These are phyloP conservation scores for Magallana gigas DNA, from an alignment of 1,140 invertebrate species.

Conservation along the genomic window DNA sequence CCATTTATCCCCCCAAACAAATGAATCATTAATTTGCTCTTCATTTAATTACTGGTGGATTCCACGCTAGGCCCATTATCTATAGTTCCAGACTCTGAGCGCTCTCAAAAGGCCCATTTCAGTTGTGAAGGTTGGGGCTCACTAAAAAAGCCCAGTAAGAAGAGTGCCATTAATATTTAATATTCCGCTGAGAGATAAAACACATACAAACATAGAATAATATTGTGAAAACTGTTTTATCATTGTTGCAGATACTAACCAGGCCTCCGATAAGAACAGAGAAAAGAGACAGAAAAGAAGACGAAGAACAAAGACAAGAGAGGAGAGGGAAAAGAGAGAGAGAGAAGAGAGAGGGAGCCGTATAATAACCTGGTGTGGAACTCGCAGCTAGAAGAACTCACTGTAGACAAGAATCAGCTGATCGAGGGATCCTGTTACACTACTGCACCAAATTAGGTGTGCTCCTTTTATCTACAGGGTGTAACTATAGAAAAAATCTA, in stretches of 20 bases:
- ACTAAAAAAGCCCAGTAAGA: neutral
- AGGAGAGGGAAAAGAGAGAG: neutral
- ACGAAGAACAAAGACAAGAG: too few species aligned
- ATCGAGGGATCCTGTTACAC: constrained; percentile 17
- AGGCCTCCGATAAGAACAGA: neutral
- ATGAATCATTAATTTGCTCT: constrained; percentile 31
- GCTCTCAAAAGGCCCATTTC: neutral
- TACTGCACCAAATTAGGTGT: constrained; percentile 39
- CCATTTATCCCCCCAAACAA: neutral
- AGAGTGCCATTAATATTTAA: constrained; percentile 22
- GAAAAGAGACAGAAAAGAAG: neutral
- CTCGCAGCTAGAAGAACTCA: neutral
- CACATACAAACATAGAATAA: constrained; percentile 23
- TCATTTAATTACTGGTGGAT: constrained; percentile 5
- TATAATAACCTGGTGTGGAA: neutral
- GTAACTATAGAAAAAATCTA: constrained; percentile 1
- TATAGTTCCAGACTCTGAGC: neutral
- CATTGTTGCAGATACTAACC: constrained; percentile 33
- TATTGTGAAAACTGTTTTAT: constrained; percentile 31
- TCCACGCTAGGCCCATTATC: neutral
- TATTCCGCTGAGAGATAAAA: constrained; percentile 14
- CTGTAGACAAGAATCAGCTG: neutral
- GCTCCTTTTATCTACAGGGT: constrained; percentile 2
- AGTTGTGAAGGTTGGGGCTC: neutral
- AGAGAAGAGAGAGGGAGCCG: constrained; percentile 3